phyloP scores from a whole-genome alignment of 2,797 vertebrate genomes.

The Megalops cyprinoides region DNA sequence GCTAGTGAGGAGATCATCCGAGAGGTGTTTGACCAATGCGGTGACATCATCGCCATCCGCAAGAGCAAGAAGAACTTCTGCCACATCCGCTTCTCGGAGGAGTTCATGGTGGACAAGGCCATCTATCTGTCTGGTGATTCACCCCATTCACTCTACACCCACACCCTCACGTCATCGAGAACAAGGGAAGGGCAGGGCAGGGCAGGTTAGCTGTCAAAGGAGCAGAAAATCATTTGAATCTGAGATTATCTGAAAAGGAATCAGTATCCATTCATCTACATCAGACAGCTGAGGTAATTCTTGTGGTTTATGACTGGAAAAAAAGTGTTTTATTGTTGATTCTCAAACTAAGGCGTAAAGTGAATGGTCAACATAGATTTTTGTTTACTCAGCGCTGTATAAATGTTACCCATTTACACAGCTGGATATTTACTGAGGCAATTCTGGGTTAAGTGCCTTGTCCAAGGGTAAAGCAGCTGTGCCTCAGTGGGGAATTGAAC shows the following conservation, averaged over 20 bases:
- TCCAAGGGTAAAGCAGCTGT: too few species aligned
- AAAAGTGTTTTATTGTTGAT: neutral
- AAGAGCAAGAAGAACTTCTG: conserved; percentile 94
- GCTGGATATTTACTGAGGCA: too few species aligned
- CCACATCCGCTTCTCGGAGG: conserved; percentile 86
- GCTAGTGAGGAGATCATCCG: conserved; percentile 86
- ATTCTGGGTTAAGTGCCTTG: too few species aligned
- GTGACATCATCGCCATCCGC: conserved; percentile 85
- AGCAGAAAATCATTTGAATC: neutral
- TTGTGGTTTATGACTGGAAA: neutral
- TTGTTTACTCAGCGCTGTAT: too few species aligned
- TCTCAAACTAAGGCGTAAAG: too few species aligned
- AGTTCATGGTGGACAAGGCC: conserved; percentile 91
- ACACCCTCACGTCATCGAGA: neutral
- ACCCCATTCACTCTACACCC: neutral
- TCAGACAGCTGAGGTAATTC: neutral
- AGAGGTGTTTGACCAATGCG: conserved; percentile 88
- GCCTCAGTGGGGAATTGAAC: too few species aligned
- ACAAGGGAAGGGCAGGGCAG: neutral
- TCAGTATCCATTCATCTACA: neutral
- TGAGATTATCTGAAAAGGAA: neutral
- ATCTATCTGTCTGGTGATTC: conserved; percentile 87
- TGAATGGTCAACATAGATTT: too few species aligned
- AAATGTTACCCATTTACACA: too few species aligned
- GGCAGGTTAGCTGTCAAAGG: neutral